These are phyloP conservation scores for Deilephila porcellus DNA, from an alignment of 2,888 invertebrate species.

Conservation along the genomic window DNA sequence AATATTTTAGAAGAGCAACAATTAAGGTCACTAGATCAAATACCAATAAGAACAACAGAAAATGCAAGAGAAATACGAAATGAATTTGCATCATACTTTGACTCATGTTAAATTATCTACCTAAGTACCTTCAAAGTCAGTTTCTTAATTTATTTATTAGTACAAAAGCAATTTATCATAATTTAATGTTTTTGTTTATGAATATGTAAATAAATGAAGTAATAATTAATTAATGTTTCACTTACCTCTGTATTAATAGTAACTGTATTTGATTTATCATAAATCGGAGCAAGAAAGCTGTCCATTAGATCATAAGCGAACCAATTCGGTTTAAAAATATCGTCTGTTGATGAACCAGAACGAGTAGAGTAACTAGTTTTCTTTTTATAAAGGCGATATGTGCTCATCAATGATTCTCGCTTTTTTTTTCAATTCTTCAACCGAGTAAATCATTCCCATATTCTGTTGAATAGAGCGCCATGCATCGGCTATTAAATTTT, in stretches of 20 bases:
- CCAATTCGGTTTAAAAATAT: conserved; percentile 42
- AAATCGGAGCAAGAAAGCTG: conserved; percentile 40
- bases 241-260: conserved; percentile 42
- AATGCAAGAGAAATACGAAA: no score
- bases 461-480: conserved; percentile 33
- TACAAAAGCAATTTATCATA: no score
- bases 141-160: no score
- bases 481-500: conserved; percentile 39
- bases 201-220: conserved; percentile 31
- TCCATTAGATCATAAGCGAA: conserved; percentile 47
- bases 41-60: no score
- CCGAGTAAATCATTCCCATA: conserved; percentile 31
- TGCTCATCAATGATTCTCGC: conserved; percentile 32
- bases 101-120: no score
- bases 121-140: no score
- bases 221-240: conserved; percentile 37
- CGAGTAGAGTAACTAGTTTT: conserved; percentile 37
- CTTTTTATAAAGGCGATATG: conserved; percentile 38
- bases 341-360: conserved; percentile 37
- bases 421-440: conserved; percentile 33
- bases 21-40: no score
- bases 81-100: no score
- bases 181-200: no score
- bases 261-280: conserved; percentile 37
- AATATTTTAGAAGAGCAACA: no score